A percentile compares a stretch with the other conserved stretches of the same genome.
These are phyloP conservation scores for Dioctria rufipes DNA, from an alignment of 2,888 invertebrate genomes.

Conservation along the genomic window DNA sequence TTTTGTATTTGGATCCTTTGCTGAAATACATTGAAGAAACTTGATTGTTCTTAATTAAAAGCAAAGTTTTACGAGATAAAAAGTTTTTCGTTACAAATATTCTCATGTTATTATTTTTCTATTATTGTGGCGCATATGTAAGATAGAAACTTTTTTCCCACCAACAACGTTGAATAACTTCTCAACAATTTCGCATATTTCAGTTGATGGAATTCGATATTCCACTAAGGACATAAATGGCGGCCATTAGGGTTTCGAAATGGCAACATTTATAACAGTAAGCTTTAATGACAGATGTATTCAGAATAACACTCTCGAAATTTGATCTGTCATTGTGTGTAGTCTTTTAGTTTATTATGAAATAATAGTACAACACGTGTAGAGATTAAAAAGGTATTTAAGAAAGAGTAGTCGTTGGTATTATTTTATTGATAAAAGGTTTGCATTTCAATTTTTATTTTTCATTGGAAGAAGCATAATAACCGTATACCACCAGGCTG, in stretches of 20 bases:
- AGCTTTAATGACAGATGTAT: constrained; percentile 33
- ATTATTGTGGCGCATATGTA: background rate
- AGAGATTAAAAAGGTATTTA: no score
- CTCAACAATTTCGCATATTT: background rate
- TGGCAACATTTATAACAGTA: background rate
- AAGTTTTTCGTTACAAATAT: constrained; percentile 1
- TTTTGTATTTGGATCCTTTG: constrained; percentile 26
- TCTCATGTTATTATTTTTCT: no score
- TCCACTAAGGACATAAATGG: background rate
- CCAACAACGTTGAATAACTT: no score
- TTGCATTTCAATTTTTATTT: no score
- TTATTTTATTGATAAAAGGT: no score
- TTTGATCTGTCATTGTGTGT: background rate
- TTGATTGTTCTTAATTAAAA: constrained; percentile 33
- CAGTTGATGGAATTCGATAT: no score
- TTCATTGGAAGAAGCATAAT: no score
- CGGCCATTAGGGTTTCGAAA: constrained; percentile 9
- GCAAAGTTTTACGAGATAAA: constrained; percentile 18
- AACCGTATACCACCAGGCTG: no score
- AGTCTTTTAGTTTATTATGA: no score
- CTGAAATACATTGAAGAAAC: constrained; percentile 22
- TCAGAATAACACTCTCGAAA: background rate
- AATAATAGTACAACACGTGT: no score
- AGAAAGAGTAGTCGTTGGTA: no score
- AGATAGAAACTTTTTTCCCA: constrained; percentile 1